Percentiles rank a stretch among this genome's conserved stretches.
Conservation (phyloP, 2,888 invertebrate species). For the Drosophila recens region DNA sequence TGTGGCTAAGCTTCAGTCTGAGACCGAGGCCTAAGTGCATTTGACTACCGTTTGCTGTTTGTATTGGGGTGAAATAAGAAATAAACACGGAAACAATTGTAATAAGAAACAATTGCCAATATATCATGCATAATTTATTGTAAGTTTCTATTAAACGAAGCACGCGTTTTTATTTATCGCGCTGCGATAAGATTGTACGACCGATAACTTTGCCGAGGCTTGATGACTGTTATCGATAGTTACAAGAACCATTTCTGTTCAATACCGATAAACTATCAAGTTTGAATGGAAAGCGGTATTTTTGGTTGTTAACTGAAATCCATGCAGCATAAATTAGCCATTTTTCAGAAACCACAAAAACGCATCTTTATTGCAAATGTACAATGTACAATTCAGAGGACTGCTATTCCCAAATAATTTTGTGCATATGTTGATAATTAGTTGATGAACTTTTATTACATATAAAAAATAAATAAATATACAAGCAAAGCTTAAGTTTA, state of each 20-base stretch:
- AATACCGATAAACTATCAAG: background rate
- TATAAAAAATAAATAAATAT: conserved; percentile 45
- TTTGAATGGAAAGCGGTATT: background rate
- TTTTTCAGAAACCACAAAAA: background rate
- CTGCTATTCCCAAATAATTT: background rate
- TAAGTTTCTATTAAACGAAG: conserved; percentile 60
- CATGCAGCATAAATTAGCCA: background rate
- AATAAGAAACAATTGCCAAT: conserved; percentile 67
- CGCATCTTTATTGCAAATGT: background rate
- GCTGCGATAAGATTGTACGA: background rate
- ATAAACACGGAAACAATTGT: conserved; percentile 66
- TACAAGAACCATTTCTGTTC: background rate
- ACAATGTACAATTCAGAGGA: background rate
- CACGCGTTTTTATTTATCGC: conserved; percentile 44
- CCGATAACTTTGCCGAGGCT: background rate
- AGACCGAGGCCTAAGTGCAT: conserved; percentile 83
- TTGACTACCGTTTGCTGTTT: conserved; percentile 59
- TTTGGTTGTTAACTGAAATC: background rate
- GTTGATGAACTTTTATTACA: conserved; percentile 25
- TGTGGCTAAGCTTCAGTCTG: conserved; percentile 88
- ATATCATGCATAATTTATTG: conserved; percentile 61
- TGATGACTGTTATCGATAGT: conserved; percentile 7
- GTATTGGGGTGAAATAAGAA: conserved; percentile 62
- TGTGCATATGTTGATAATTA: background rate
- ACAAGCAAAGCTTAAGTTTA: conserved; percentile 47